Evolutionary conservation across 2,113 vertebrate genomes (phyloP).

Genomic region (Ploceus nigricollis): DNA sequence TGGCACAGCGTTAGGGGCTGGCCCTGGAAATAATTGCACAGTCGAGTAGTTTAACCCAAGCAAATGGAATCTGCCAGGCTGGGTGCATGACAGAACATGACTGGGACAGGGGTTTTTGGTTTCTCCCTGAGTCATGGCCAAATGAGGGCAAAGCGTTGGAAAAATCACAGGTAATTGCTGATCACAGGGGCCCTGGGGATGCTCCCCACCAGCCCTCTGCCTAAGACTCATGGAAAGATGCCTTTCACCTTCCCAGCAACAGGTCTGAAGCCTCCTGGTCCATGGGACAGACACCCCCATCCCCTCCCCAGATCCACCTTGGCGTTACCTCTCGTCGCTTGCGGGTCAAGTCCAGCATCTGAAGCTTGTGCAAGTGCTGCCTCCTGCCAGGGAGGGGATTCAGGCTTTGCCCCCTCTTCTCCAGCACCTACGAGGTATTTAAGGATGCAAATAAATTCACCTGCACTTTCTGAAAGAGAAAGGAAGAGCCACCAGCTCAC

Average conservation of each 20-base stretch:
- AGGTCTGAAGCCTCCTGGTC: neutral
- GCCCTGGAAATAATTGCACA: neutral
- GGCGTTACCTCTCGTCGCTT: slow-evolving; percentile 66
- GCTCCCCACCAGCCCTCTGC: neutral
- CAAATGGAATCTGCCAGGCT: neutral
- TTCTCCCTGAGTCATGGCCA: neutral
- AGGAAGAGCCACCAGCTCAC: neutral
- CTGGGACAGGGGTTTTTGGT: neutral
- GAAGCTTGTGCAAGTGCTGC: slow-evolving; percentile 78
- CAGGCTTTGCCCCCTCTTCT: slow-evolving; percentile 36
- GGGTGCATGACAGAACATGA: neutral
- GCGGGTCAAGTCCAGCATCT: slow-evolving; percentile 72
- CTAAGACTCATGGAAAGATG: neutral
- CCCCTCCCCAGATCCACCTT: neutral
- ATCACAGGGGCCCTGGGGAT: neutral
- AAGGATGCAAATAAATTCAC: neutral
- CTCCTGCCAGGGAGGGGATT: slow-evolving; percentile 51
- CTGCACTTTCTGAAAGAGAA: neutral
- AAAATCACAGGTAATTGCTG: neutral
- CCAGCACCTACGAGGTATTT: slow-evolving; percentile 47
- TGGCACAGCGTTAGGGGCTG: neutral
- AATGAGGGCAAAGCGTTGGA: rapidly evolving
- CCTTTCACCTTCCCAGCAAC: neutral
- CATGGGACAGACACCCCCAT: neutral
- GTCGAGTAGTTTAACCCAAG: neutral